These are phyloP conservation scores for Dissostichus mawsoni DNA, from an alignment of 2,113 vertebrate genomes.

Conservation along the genomic window DNA sequence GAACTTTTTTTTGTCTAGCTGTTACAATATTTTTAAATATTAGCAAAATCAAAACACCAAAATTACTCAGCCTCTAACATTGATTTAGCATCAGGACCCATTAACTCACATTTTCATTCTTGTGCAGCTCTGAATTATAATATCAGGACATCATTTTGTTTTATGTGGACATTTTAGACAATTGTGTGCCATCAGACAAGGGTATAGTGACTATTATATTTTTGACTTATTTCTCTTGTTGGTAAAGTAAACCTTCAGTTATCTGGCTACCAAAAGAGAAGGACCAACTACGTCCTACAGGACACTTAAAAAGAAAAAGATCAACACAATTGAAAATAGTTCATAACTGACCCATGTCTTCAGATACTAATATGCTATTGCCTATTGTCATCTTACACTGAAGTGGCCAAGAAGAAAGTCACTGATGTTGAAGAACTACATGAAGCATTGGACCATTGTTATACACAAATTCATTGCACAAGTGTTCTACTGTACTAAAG, in stretches of 20 bases:
- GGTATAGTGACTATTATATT: slow-evolving; percentile 17
- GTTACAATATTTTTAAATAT: neutral
- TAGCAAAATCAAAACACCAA: slow-evolving; percentile 58
- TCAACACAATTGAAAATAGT: slow-evolving; percentile 4
- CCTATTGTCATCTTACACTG: slow-evolving; percentile 8
- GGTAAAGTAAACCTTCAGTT: slow-evolving; percentile 7
- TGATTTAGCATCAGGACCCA: slow-evolving; percentile 35
- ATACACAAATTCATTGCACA: slow-evolving; percentile 47
- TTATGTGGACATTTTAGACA: slow-evolving; percentile 30
- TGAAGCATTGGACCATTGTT: slow-evolving; percentile 43
- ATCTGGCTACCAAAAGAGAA: slow-evolving; percentile 3
- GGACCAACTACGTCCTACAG: neutral
- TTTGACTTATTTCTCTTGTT: slow-evolving; percentile 1
- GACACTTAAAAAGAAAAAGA: neutral
- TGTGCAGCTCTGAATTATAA: slow-evolving; percentile 11
- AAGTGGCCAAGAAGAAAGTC: slow-evolving; percentile 40
- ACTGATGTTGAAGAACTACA: slow-evolving; percentile 39
- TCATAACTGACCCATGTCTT: slow-evolving; percentile 4
- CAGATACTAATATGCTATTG: slow-evolving; percentile 18
- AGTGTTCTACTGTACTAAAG: slow-evolving; percentile 54
- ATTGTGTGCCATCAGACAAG: slow-evolving; percentile 6
- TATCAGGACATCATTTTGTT: neutral
- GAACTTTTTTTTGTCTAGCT: slow-evolving; percentile 33
- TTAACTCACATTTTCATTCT: slow-evolving; percentile 30
- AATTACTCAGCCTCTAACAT: slow-evolving; percentile 37